Conservation (phyloP, 1,140 invertebrate genomes). For the Bombus turneri region DNA sequence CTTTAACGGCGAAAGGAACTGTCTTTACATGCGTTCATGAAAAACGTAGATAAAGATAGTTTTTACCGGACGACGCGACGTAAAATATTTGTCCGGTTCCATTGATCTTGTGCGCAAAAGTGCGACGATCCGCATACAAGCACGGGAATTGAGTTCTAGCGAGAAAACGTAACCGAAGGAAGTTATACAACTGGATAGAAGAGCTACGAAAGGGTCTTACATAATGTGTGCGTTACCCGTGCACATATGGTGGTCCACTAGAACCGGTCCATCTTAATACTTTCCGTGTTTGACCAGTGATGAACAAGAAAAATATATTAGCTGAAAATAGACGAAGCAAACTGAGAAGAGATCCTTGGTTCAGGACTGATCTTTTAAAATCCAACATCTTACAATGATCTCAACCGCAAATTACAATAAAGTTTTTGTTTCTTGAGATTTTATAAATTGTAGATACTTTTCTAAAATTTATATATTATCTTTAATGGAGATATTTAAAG, state of each 20-base stretch:
- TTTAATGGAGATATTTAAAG: no score
- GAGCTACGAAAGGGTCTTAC: neutral
- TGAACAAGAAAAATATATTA: neutral
- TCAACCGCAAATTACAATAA: neutral
- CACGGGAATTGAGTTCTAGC: neutral
- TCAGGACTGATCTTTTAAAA: neutral
- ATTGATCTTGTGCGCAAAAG: neutral
- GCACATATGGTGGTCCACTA: neutral
- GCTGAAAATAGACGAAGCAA: neutral
- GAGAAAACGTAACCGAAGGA: conserved; percentile 10
- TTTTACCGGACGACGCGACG: neutral
- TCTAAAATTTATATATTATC: neutral
- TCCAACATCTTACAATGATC: neutral
- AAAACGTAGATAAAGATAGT: neutral
- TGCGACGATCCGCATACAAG: neutral
- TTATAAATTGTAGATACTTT: neutral
- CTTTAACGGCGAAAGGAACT: neutral
- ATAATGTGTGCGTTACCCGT: neutral
- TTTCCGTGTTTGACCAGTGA: neutral
- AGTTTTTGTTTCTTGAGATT: neutral
- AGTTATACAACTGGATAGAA: conserved; percentile 32
- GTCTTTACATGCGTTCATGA: neutral
- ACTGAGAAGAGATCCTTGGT: neutral
- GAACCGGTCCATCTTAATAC: neutral
- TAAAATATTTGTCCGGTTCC: no score